Evolutionary conservation across 2,888 invertebrate species (phyloP).

Genomic region (Drosophila sordidapex): DNA sequence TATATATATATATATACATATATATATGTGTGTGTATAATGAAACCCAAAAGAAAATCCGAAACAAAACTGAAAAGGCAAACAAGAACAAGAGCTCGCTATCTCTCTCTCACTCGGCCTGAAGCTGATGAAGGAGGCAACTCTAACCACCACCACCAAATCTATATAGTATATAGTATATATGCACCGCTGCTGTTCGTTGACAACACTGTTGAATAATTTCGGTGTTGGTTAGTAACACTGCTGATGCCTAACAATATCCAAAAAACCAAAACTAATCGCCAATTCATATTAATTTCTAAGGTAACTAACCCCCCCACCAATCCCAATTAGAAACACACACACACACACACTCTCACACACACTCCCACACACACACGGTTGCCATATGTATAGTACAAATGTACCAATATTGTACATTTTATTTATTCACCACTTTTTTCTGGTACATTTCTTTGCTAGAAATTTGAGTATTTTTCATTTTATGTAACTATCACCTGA

Average conservation of each 20-base stretch:
- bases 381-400: slow-evolving; percentile 4
- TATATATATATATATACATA: not conserved
- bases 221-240: slow-evolving; percentile 55
- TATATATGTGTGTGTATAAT: slow-evolving; percentile 13
- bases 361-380: slow-evolving; percentile 5
- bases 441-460: not conserved
- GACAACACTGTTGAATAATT: slow-evolving; percentile 30
- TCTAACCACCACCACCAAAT: slow-evolving; percentile 20
- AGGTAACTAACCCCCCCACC: slow-evolving; percentile 73
- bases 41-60: slow-evolving; percentile 18
- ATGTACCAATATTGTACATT: not conserved
- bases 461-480: slow-evolving; percentile 1
- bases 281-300: slow-evolving; percentile 76
- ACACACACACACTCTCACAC: slow-evolving; percentile 1
- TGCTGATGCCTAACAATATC: slow-evolving; percentile 53
- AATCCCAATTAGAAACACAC: slow-evolving; percentile 30
- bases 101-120: slow-evolving; percentile 19
- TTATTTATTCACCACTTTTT: not conserved
- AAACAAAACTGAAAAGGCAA: slow-evolving; percentile 10
- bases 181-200: slow-evolving; percentile 48
- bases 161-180: slow-evolving; percentile 23
- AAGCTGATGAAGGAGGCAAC: slow-evolving; percentile 30
- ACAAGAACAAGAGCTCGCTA: slow-evolving; percentile 16
- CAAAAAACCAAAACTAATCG: slow-evolving; percentile 70
- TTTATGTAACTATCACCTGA: not conserved